phyloP scores from a whole-genome alignment of 2,888 invertebrate species.

The Acholoe squamosa region DNA sequence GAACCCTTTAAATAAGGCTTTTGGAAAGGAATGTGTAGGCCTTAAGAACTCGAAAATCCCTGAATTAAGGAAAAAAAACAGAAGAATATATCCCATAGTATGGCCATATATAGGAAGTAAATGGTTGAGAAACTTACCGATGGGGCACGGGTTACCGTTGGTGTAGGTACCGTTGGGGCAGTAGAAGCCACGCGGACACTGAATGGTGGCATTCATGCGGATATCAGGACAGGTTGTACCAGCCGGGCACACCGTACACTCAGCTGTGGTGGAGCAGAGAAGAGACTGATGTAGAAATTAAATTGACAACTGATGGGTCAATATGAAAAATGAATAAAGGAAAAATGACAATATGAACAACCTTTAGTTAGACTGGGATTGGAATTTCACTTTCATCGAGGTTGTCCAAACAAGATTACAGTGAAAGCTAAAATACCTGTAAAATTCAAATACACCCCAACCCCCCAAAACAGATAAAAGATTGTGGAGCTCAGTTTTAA shows the following conservation, averaged over 20 bases:
- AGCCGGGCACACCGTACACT: slow-evolving; percentile 76
- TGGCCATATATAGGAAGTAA: too few relatives aligned
- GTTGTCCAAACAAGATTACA: too few relatives aligned
- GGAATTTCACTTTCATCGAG: too few relatives aligned
- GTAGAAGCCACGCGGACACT: slow-evolving; percentile 79
- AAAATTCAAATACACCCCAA: too few relatives aligned
- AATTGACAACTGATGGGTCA: background rate
- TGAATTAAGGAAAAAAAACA: too few relatives aligned
- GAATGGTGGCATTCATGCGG: slow-evolving; percentile 79
- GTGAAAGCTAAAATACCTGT: too few relatives aligned
- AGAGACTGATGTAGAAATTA: background rate
- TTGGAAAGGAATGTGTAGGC: too few relatives aligned
- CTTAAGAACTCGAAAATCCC: too few relatives aligned
- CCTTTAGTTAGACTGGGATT: background rate
- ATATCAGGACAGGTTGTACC: slow-evolving; percentile 78
- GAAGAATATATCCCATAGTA: too few relatives aligned
- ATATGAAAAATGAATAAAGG: background rate
- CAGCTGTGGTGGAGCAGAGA: slow-evolving; percentile 70
- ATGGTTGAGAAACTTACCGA: slow-evolving; percentile 72
- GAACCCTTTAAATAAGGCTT: too few relatives aligned
- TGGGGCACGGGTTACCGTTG: slow-evolving; percentile 78
- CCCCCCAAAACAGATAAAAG: too few relatives aligned
- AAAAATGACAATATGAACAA: background rate
- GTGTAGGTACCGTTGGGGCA: slow-evolving; percentile 79
- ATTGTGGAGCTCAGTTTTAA: too few relatives aligned